Evolutionary conservation across 2,113 vertebrate genomes (phyloP).

Genomic region (Noctilio leporinus): DNA sequence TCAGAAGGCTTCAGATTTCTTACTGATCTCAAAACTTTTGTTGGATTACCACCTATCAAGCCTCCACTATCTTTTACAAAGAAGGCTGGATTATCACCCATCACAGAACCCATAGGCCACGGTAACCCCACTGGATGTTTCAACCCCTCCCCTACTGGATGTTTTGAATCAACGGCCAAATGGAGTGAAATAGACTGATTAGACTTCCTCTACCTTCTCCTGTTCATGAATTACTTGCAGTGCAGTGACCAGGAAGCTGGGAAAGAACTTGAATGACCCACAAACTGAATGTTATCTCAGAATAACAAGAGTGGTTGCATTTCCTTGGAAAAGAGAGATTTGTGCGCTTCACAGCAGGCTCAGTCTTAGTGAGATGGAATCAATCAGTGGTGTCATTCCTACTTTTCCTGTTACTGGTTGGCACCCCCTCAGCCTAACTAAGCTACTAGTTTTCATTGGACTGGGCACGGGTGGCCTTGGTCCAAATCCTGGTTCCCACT

Average conservation of each 20-base stretch:
- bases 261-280: neutral
- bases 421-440: neutral
- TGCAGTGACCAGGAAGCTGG: neutral
- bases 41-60: neutral
- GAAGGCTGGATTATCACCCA: neutral
- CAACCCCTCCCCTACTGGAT: neutral
- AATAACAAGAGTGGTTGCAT: neutral
- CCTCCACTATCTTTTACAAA: neutral
- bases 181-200: neutral
- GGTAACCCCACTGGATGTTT: neutral
- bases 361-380: neutral
- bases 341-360: neutral
- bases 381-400: neutral
- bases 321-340: neutral
- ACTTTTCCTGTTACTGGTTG: neutral
- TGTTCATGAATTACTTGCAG: neutral
- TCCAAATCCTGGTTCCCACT: neutral
- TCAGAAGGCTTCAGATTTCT: neutral
- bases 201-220: neutral
- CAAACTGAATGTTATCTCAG: too few species aligned
- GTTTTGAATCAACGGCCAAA: neutral
- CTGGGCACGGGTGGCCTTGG: neutral
- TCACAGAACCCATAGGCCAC: neutral
- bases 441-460: neutral
- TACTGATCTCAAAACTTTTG: neutral